Conservation (phyloP, 2,797 vertebrate genomes). For the Anableps anableps region DNA sequence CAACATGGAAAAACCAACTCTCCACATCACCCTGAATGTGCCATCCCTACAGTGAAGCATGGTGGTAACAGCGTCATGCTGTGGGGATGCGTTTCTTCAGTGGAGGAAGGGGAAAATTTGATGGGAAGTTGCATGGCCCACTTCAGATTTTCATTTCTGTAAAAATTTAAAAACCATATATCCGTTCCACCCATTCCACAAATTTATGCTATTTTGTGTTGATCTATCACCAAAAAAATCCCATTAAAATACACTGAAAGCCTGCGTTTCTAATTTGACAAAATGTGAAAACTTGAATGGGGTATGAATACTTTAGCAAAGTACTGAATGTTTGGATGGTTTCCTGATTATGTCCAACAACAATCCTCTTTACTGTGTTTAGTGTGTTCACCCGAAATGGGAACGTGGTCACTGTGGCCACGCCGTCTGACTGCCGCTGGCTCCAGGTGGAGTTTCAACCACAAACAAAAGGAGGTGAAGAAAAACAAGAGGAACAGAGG, state of each 20-base stretch:
- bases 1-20: background rate
- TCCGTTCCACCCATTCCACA: background rate
- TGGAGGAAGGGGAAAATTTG: background rate
- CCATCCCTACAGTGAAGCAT: background rate
- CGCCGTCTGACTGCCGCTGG: constrained; percentile 87
- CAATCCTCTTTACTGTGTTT: constrained; percentile 21
- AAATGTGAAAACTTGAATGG: background rate
- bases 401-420: constrained; percentile 82
- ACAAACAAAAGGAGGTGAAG: constrained; percentile 29
- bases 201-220: background rate
- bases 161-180: background rate
- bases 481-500: constrained; percentile 66
- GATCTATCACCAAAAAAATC: too few species aligned
- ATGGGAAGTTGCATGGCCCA: background rate
- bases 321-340: background rate
- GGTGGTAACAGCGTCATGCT: background rate
- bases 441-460: constrained; percentile 87
- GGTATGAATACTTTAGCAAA: background rate
- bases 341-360: background rate
- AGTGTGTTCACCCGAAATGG: constrained; percentile 84
- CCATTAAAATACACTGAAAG: background rate
- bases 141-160: background rate
- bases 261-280: background rate
- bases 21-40: background rate
- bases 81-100: background rate